Evolutionary conservation across 2,888 invertebrate species (phyloP), one percentile per base, ranked within the genome.

Genomic region (Drosophila dives): DNA sequence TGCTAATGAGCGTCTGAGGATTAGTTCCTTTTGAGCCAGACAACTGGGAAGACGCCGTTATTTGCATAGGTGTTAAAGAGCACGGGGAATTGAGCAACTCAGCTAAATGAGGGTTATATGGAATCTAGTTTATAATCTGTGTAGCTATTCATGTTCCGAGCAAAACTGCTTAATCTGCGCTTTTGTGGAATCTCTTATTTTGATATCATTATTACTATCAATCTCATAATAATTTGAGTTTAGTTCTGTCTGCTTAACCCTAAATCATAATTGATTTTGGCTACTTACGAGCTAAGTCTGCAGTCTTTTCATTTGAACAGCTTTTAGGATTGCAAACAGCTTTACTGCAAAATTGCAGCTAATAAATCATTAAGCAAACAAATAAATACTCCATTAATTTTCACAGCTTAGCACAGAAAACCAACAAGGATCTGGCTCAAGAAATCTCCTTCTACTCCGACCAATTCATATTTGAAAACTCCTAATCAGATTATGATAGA

Each of bases 1-100:
- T 86, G 86, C 86, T 86, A 86, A 86, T 86, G 86, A 87, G 86
- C 86, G 86, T 86, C 86, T 86, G 76, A 83, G 85, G 85, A 85
- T 85, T 86, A 84, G 83, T 73, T 82, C 63, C 66, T 56, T 54
- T 50, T 48, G 50, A 20, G 33, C 42, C 62, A 71, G 75, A 50
- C 67, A 29, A 32, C 29, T 48, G 50, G 26, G 17, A 64, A 36
- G 65, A 55, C 38, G 42, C 51, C 33, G 40, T 29, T 67, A 70
- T 77, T 68, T 64, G 61, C 75, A 75, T 71, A 77, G 77, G 66
- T 77, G 74, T 53, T 49, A 59, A 40, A 49, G 59, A 60, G 77
- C 53, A 58, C 48, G 60, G 69, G 58, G 70, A 62, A 70, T 71
- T 62, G 66, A 50, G 59, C n/a, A 54, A 32, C 29, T 61, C 26